Percentiles rank a stretch among this genome's conserved stretches.
These are phyloP conservation scores for Triplophysa tibetana DNA, from an alignment of 2,113 vertebrate genomes.

Conservation along the genomic window DNA sequence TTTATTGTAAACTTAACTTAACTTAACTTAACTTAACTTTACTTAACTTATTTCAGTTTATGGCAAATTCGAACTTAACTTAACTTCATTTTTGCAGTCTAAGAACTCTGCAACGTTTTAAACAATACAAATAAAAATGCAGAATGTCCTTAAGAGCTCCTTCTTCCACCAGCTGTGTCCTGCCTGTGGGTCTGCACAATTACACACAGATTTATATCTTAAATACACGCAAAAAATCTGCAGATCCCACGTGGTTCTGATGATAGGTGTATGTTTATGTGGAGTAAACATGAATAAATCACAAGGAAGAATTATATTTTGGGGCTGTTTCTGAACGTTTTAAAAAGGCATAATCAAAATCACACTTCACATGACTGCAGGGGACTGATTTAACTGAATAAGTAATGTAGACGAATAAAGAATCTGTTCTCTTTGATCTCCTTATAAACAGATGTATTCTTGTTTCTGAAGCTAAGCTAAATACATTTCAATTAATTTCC, in stretches of 20 bases:
- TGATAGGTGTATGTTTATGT: neutral
- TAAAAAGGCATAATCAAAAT: constrained; percentile 1
- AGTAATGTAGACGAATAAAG: neutral
- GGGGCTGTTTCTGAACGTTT: constrained; percentile 18
- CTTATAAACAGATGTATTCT: neutral
- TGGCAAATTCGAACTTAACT: too few relatives aligned
- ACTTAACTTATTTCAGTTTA: too few relatives aligned
- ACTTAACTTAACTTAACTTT: too few relatives aligned
- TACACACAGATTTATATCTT: neutral
- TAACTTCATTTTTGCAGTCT: too few relatives aligned
- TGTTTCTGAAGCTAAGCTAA: too few relatives aligned
- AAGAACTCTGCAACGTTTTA: too few relatives aligned
- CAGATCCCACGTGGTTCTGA: neutral
- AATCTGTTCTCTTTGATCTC: neutral
- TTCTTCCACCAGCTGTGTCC: neutral
- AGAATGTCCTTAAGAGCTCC: neutral
- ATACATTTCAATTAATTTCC: too few relatives aligned
- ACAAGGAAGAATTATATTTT: constrained; percentile 35
- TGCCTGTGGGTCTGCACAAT: neutral
- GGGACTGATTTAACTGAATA: constrained; percentile 3
- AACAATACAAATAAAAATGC: too few relatives aligned
- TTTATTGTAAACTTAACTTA: too few relatives aligned
- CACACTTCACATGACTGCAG: neutral
- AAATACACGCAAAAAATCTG: neutral
- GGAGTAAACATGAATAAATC: constrained; percentile 35